phyloP scores from a whole-genome alignment of 2,797 vertebrate species.

The Pangasius mekongensis region DNA sequence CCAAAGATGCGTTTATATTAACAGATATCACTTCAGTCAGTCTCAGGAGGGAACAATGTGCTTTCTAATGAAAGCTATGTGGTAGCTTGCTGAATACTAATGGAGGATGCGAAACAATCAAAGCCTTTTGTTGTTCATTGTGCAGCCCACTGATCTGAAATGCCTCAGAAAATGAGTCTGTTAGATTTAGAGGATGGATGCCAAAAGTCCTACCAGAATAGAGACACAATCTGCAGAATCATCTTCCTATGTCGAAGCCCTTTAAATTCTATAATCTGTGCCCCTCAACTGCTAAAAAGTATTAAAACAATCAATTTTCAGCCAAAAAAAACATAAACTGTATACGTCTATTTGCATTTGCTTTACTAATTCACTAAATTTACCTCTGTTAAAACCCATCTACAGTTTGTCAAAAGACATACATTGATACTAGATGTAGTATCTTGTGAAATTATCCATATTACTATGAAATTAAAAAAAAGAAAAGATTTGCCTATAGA shows the following conservation, averaged over 20 bases:
- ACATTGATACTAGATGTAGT: too few species aligned
- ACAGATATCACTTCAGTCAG: slow-evolving; percentile 2
- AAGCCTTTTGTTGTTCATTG: slow-evolving; percentile 19
- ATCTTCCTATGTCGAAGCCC: background rate
- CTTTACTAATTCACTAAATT: background rate
- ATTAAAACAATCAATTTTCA: background rate
- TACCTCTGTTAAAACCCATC: background rate
- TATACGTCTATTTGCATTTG: background rate
- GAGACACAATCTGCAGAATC: background rate
- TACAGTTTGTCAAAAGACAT: background rate
- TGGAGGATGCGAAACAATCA: slow-evolving; percentile 10
- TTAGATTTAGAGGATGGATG: slow-evolving; percentile 10
- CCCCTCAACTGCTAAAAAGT: too few species aligned
- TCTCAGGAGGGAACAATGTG: slow-evolving; percentile 8
- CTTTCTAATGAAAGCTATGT: slow-evolving; percentile 28
- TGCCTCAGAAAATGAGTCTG: background rate
- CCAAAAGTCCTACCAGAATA: slow-evolving; percentile 5
- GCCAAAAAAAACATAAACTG: background rate
- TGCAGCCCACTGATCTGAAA: slow-evolving; percentile 19
- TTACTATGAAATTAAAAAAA: too few species aligned
- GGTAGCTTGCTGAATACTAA: slow-evolving; percentile 28
- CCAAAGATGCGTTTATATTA: background rate
- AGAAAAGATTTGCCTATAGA: too few species aligned
- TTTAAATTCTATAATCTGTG: background rate
- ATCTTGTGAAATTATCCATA: too few species aligned